These are phyloP conservation scores for Agraylea sexmaculata DNA, from an alignment of 1,140 invertebrate species.

Conservation along the genomic window DNA sequence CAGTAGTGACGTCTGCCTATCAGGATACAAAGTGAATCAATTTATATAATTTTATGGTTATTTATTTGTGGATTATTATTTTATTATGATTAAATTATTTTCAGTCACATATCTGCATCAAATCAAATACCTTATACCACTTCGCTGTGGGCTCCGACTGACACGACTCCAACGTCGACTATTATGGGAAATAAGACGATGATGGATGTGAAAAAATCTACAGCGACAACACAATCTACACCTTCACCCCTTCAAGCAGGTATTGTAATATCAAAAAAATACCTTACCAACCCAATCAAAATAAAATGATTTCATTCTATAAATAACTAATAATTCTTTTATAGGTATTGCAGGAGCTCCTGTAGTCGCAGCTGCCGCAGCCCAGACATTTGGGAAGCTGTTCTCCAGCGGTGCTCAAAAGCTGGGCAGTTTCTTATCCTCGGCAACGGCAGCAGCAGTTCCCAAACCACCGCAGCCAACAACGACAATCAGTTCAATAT, in stretches of 20 bases:
- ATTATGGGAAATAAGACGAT: conserved; percentile 3
- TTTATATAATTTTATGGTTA: neutral
- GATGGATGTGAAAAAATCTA: conserved; percentile 26
- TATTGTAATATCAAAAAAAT: conserved; percentile 22
- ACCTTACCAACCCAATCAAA: conserved; percentile 17
- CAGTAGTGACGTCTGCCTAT: conserved; percentile 17
- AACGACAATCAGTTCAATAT: conserved; percentile 20
- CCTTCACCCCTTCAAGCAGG: conserved; percentile 29
- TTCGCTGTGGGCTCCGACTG: conserved; percentile 14
- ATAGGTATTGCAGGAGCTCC: conserved; percentile 17
- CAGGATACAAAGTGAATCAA: conserved; percentile 17
- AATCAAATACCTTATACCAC: conserved; percentile 16
- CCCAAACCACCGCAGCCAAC: conserved; percentile 24
- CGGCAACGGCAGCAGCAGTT: conserved; percentile 31
- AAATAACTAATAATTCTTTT: conserved; percentile 18
- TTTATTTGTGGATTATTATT: too few species aligned
- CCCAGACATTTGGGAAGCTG: conserved; percentile 35
- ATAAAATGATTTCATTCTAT: conserved; percentile 22
- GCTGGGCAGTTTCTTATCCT: conserved; percentile 36
- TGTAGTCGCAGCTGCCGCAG: conserved; percentile 32
- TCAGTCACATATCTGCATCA: conserved; percentile 20
- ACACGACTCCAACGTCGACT: too few species aligned
- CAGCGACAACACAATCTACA: conserved; percentile 42
- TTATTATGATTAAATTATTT: too few species aligned
- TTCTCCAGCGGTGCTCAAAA: conserved; percentile 41